Evolutionary conservation across 2,113 vertebrate species (phyloP).

Genomic region (Triplophysa siluroides): DNA sequence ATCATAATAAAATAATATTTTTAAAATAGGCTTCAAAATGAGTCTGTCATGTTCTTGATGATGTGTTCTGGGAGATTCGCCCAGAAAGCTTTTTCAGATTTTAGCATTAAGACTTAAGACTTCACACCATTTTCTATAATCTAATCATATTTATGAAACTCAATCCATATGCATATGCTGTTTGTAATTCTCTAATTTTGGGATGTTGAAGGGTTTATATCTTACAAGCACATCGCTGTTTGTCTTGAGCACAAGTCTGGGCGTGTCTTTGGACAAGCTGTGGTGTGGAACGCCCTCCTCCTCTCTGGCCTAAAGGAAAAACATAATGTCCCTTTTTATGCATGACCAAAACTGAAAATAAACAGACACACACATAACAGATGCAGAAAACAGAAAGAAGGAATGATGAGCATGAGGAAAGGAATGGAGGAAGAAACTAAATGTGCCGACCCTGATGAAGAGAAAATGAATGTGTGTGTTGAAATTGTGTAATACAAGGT

Average conservation of each 20-base stretch:
- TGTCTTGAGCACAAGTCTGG: slow-evolving; percentile 99
- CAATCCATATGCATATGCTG: slow-evolving; percentile 19
- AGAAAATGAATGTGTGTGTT: not conserved
- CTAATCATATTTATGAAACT: not conserved
- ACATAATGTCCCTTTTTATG: slow-evolving; percentile 99
- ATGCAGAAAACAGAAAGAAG: slow-evolving; percentile 63
- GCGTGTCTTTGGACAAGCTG: slow-evolving; percentile 99
- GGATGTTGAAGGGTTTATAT: slow-evolving; percentile 74
- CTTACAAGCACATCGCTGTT: slow-evolving; percentile 99
- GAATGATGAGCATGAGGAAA: slow-evolving; percentile 55
- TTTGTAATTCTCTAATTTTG: slow-evolving; percentile 31
- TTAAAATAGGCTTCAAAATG: no score
- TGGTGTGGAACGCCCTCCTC: slow-evolving; percentile 98
- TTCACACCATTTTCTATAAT: slow-evolving; percentile 2
- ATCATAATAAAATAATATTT: no score
- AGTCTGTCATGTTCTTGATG: not conserved
- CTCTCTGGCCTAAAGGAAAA: slow-evolving; percentile 98
- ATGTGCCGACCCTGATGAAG: slow-evolving; percentile 48
- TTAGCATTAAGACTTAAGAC: not conserved
- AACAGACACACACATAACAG: slow-evolving; percentile 69
- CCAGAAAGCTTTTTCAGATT: not conserved
- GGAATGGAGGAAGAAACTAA: slow-evolving; percentile 32
- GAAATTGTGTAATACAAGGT: not conserved
- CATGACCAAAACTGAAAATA: slow-evolving; percentile 91
- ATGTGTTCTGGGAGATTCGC: not conserved